Evolutionary conservation across 2,797 vertebrate species (phyloP).

Genomic region (Alcedo atthis): DNA sequence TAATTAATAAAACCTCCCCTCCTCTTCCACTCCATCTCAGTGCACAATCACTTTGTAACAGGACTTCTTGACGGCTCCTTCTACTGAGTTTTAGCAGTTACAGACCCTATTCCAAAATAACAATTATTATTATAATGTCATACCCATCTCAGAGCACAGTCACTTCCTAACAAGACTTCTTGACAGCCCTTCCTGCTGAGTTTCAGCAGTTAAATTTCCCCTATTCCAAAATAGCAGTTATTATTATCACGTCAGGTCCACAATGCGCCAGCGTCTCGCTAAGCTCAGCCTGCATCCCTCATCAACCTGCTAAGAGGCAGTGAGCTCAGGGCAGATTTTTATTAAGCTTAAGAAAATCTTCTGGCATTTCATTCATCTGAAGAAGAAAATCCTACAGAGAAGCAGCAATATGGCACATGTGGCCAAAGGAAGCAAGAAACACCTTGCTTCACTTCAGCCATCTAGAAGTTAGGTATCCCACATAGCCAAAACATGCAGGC

Average conservation of each 20-base stretch:
- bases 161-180: background rate
- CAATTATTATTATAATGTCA: background rate
- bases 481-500: fast-evolving
- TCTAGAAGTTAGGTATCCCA: background rate
- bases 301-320: background rate
- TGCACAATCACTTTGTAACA: background rate
- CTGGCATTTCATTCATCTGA: background rate
- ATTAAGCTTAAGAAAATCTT: background rate
- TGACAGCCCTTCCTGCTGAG: background rate
- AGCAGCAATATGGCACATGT: background rate
- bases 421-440: background rate
- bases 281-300: no score
- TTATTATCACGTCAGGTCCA: background rate
- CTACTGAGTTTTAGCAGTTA: background rate
- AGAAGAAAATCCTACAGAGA: background rate
- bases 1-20: constrained; percentile 32
- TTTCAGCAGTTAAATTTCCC: background rate
- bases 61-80: background rate
- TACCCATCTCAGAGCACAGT: background rate
- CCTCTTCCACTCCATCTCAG: background rate
- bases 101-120: background rate
- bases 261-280: background rate
- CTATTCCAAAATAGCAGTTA: background rate
- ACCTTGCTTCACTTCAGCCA: background rate
- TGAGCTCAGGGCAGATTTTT: background rate